These are phyloP conservation scores for Gobio occitaniae DNA, from an alignment of 2,797 vertebrate species.

Conservation along the genomic window DNA sequence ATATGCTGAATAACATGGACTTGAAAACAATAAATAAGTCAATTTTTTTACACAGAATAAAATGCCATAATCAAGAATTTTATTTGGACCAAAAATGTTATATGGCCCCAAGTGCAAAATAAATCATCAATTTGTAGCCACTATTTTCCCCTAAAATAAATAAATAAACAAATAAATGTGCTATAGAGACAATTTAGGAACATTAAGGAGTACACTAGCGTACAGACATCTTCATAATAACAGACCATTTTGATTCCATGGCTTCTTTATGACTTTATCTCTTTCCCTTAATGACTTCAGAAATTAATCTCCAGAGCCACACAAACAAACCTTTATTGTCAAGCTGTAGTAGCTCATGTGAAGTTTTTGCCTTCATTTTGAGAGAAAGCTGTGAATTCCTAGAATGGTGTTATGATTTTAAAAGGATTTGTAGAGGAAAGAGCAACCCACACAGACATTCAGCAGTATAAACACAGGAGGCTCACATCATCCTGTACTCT, in stretches of 20 bases:
- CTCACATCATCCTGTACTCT: not conserved
- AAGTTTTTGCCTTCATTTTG: not conserved
- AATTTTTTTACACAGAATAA: not conserved
- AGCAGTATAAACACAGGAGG: slow-evolving; percentile 10
- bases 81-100: not conserved
- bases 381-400: not conserved
- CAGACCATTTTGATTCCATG: not conserved
- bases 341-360: not conserved
- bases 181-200: not conserved
- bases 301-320: not conserved
- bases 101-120: not conserved
- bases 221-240: not conserved
- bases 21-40: too few species aligned
- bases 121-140: too few species aligned
- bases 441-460: slow-evolving; percentile 6
- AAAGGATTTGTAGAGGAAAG: slow-evolving; percentile 2
- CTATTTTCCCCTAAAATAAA: too few species aligned
- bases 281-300: not conserved
- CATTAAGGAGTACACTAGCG: not conserved
- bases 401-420: not conserved
- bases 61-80: not conserved
- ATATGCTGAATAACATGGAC: too few species aligned
- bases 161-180: not conserved
- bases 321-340: not conserved
- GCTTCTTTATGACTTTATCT: not conserved